Evolutionary conservation across 2,888 invertebrate species (phyloP).

Genomic region (Volucella zonaria): DNA sequence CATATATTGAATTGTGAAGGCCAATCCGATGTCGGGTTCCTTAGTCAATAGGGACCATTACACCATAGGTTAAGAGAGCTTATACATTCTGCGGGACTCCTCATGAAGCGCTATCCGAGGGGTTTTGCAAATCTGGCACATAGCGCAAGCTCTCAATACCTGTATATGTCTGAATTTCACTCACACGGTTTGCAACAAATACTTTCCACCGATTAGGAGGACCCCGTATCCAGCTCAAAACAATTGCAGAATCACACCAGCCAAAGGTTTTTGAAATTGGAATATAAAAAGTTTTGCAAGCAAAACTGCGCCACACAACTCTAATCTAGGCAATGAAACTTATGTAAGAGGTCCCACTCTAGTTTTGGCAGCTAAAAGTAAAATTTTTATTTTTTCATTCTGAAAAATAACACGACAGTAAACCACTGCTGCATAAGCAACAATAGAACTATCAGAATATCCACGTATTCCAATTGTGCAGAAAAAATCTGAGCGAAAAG

Average conservation of each 20-base stretch:
- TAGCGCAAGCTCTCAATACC: too few relatives aligned
- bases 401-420: not conserved
- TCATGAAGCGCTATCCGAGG: not conserved
- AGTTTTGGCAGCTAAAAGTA: conserved; percentile 2
- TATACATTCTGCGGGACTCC: too few relatives aligned
- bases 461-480: not conserved
- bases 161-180: not conserved
- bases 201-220: not conserved
- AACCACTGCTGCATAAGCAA: not conserved
- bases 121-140: not conserved
- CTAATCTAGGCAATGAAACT: not conserved
- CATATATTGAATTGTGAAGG: too few relatives aligned
- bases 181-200: conserved; percentile 3
- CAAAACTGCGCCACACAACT: not conserved
- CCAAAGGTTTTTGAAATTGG: not conserved
- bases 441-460: conserved; percentile 7
- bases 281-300: not conserved
- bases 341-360: conserved; percentile 6
- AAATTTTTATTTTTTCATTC: not conserved
- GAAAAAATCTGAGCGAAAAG: not conserved
- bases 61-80: too few relatives aligned
- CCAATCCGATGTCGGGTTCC: too few relatives aligned
- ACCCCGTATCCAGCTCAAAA: not conserved
- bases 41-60: too few relatives aligned
- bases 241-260: not conserved